Base-by-base conservation (phyloP, 2,797 vertebrate species). In the Sebastes steindachneri region DNA sequence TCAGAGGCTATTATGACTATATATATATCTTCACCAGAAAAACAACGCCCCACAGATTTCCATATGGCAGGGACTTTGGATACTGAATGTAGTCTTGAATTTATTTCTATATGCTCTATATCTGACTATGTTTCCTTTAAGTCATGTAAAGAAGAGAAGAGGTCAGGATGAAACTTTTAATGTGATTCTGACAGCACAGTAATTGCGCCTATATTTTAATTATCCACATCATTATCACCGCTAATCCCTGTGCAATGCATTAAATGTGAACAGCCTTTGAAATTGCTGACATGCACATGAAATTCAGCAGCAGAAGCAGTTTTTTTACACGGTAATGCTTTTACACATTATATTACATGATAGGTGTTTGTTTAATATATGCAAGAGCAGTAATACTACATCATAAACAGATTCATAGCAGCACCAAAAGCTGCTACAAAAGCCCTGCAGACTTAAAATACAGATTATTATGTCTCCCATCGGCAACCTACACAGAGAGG, bases 371-470 rank as follows among this genome's bases (percentile, higher is more conserved):
- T 70, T 79, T 51, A 48, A 75, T 53, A 7, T 15, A 59, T 41
- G 33, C 37, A 15, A 7, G 4, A 37, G 19, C 3, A 54, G 4
- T 54, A 54, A 54, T 21, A 48, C 33, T 10, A 7, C 26, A 51
- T 64, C 11, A 63, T 9, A 21, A 62, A 4, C 33, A 15, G 57
- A 60, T 77, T 64, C 48, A 68, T 31, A 8, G 66, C 5, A 14
- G 51, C 62, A 11, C 26, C 25, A 11, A 33, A 37, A 63, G 37
- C 70, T 78, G 64, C 66, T 66, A 29, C 66, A 53, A 28, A 69
- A 67, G 15, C 55, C 28, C 64, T 33, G 51, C 76, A 80, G 72
- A 71, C 21, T 1, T 82, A 3, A 87, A 84, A 72, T 7, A 31
- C 60, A 76, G 29, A 69, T 68, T 41, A 65, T 48, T 23, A 77